Percentiles rank a stretch among this genome's conserved stretches.
Conservation (phyloP, 2,888 invertebrate species). For the Hoplodrina blanda region DNA sequence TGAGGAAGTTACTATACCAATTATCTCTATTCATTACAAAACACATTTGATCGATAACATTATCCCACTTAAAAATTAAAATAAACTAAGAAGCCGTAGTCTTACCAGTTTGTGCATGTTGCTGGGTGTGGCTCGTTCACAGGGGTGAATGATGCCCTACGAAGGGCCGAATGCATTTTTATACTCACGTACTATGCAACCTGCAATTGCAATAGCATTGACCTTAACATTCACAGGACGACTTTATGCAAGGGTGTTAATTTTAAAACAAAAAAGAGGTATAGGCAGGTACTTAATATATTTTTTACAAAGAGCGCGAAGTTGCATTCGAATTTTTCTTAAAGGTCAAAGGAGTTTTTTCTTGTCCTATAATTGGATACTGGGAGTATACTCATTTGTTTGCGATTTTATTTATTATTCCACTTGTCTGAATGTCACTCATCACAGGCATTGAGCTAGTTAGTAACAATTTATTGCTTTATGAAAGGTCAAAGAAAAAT, state of each 20-base stretch:
- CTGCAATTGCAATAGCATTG: constrained; percentile 66
- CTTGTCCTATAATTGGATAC: constrained; percentile 20
- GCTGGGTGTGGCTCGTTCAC: constrained; percentile 65
- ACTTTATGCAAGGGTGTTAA: constrained; percentile 53
- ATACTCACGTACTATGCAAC: constrained; percentile 66
- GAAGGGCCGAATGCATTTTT: constrained; percentile 68
- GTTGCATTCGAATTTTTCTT: constrained; percentile 15
- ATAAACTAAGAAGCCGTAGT: constrained; percentile 10
- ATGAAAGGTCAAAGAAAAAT: background rate
- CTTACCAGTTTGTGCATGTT: constrained; percentile 79
- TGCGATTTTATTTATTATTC: constrained; percentile 17
- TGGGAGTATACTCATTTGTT: constrained; percentile 13
- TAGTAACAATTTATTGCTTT: constrained; percentile 30
- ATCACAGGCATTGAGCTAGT: constrained; percentile 14
- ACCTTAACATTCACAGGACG: constrained; percentile 69
- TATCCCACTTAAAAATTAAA: constrained; percentile 1
- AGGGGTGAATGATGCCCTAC: constrained; percentile 74
- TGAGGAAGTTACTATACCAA: too few species aligned
- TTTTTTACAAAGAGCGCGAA: background rate
- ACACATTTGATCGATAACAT: background rate
- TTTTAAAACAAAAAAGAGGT: constrained; percentile 35
- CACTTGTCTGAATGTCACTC: constrained; percentile 12
- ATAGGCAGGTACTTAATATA: background rate
- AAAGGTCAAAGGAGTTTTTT: constrained; percentile 32
- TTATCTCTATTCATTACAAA: background rate